phyloP scores from a whole-genome alignment of 2,888 invertebrate genomes.

The Bombylius major region DNA sequence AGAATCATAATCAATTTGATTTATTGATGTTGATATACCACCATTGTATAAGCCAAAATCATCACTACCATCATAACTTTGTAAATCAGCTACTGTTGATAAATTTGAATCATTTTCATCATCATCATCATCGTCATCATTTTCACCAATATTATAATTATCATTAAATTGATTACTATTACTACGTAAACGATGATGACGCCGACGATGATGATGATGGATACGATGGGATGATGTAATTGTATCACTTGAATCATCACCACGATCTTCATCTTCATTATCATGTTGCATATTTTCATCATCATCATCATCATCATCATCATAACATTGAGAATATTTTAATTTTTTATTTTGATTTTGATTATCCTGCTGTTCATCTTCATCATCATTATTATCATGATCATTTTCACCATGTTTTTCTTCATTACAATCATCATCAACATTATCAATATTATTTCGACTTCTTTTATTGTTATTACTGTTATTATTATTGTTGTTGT shows the following conservation, averaged over 20 bases:
- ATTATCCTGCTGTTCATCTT: neutral
- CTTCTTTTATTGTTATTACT: no score
- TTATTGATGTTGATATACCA: neutral
- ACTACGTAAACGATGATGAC: no score
- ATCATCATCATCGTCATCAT: neutral
- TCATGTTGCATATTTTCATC: conserved; percentile 2
- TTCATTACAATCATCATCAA: neutral
- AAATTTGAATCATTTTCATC: conserved; percentile 7
- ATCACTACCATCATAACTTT: conserved; percentile 8
- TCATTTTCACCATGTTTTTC: neutral
- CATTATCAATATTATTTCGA: neutral
- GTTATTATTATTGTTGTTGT: no score
- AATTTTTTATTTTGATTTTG: neutral
- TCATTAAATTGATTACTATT: neutral
- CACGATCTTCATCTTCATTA: neutral
- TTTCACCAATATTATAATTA: no score
- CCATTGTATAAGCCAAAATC: conserved; percentile 1
- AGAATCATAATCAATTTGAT: conserved; percentile 1
- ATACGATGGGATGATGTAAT: no score
- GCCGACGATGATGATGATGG: no score
- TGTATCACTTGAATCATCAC: neutral
- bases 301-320: conserved; percentile 6
- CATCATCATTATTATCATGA: neutral
- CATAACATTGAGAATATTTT: neutral
- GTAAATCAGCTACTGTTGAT: conserved; percentile 1